A percentile compares a stretch with the other conserved stretches of the same genome.
Evolutionary conservation across 2,888 invertebrate species (phyloP).

Genomic region (Platycnemis pennipes): DNA sequence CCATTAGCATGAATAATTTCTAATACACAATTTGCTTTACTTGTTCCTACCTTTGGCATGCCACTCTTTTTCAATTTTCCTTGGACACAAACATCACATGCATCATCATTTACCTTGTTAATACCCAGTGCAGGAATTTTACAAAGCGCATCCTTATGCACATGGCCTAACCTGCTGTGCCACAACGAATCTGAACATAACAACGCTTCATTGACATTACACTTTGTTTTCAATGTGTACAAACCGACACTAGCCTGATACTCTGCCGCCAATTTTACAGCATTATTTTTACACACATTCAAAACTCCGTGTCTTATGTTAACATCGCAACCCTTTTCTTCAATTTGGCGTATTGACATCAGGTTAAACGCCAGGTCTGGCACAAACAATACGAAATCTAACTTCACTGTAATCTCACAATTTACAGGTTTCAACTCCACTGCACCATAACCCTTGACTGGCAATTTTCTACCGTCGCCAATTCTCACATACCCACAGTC

Average conservation of each 20-base stretch:
- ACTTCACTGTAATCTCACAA: not conserved
- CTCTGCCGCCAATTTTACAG: not conserved
- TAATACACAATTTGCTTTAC: not conserved
- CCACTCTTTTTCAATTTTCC: conserved; percentile 9
- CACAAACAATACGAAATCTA: not conserved
- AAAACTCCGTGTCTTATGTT: not conserved
- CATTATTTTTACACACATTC: not conserved
- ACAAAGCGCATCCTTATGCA: not conserved
- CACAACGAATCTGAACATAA: not conserved
- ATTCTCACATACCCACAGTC: too few relatives aligned
- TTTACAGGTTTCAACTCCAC: conserved; percentile 1
- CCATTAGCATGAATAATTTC: not conserved
- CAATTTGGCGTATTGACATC: not conserved
- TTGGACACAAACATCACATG: not conserved
- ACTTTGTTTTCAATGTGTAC: too few relatives aligned
- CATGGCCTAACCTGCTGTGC: not conserved
- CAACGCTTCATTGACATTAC: too few relatives aligned
- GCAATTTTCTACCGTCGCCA: too few relatives aligned
- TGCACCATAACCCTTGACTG: not conserved
- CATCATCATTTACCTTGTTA: too few relatives aligned
- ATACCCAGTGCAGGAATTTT: too few relatives aligned
- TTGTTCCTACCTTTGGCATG: not conserved
- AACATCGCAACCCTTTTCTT: not conserved
- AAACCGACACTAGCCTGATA: not conserved
- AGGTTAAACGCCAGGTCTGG: not conserved